Percentiles rank a stretch among this genome's conserved stretches.
phyloP scores from a whole-genome alignment of 2,113 vertebrate genomes.

The Microtus pennsylvanicus region DNA sequence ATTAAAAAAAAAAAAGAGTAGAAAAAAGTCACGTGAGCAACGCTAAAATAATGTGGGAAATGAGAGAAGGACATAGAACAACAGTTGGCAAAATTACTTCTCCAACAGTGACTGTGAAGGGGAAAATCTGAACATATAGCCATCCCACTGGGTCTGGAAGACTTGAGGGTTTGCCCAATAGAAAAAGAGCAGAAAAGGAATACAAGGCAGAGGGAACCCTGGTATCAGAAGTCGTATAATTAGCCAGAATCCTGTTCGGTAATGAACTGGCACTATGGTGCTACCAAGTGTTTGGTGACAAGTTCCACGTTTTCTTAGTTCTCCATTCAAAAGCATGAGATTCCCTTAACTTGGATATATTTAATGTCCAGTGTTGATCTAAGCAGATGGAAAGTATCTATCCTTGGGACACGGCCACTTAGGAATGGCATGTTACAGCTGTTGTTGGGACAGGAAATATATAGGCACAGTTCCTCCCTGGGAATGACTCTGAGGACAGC shows the following conservation, averaged over 20 bases:
- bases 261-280: not conserved
- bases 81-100: not conserved
- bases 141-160: not conserved
- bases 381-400: constrained; percentile 16
- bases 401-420: not conserved
- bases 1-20: too few species aligned
- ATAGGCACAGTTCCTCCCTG: not conserved
- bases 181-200: not conserved
- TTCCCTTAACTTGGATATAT: not conserved
- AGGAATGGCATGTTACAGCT: not conserved
- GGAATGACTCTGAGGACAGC: not conserved
- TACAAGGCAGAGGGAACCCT: not conserved
- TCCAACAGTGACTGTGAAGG: not conserved
- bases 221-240: not conserved
- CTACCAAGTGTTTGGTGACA: not conserved
- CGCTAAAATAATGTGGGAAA: not conserved
- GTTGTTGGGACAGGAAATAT: not conserved
- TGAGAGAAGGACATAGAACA: not conserved
- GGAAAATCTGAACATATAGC: not conserved
- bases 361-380: not conserved
- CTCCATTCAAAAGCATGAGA: constrained; percentile 12
- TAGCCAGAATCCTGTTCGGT: not conserved
- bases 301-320: constrained; percentile 20
- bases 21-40: not conserved
- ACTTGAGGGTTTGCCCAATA: constrained; percentile 7